A percentile compares a stretch with the other conserved stretches of the same genome.
phyloP scores from a whole-genome alignment of 2,113 vertebrate genomes.

The Notechis scutatus region DNA sequence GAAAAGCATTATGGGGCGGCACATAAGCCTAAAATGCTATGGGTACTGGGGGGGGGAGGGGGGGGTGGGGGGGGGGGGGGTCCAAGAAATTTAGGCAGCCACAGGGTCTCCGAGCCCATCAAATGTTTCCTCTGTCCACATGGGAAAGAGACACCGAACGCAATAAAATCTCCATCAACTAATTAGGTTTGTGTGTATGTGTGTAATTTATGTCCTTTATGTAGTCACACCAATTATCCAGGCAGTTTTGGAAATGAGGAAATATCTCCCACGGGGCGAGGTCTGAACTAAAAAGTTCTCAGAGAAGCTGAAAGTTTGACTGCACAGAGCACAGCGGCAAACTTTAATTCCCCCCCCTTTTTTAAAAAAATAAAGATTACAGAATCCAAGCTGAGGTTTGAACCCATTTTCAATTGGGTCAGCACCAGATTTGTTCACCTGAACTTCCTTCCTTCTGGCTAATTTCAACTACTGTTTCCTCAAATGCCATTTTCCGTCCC shows the following conservation, averaged over 20 bases:
- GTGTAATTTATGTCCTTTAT: background rate
- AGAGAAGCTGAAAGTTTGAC: background rate
- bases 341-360: background rate
- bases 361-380: background rate
- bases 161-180: background rate
- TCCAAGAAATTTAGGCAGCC: too few species aligned
- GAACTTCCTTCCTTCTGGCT: background rate
- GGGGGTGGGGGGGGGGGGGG: too few species aligned
- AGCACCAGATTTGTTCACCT: background rate
- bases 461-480: background rate
- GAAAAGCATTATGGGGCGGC: too few species aligned
- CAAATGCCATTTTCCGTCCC: background rate
- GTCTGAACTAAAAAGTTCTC: background rate
- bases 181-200: too few species aligned
- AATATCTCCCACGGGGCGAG: background rate
- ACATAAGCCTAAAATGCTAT: too few species aligned
- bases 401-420: background rate
- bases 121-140: background rate
- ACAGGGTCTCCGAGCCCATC: background rate
- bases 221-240: background rate
- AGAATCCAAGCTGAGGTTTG: background rate
- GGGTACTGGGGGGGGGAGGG: too few species aligned
- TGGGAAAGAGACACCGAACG: background rate
- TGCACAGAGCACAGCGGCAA: background rate
- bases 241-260: background rate